A percentile compares a stretch with the other conserved stretches of the same genome.
These are phyloP conservation scores for Drosophila lacicola DNA, from an alignment of 2,888 invertebrate species.

Conservation along the genomic window DNA sequence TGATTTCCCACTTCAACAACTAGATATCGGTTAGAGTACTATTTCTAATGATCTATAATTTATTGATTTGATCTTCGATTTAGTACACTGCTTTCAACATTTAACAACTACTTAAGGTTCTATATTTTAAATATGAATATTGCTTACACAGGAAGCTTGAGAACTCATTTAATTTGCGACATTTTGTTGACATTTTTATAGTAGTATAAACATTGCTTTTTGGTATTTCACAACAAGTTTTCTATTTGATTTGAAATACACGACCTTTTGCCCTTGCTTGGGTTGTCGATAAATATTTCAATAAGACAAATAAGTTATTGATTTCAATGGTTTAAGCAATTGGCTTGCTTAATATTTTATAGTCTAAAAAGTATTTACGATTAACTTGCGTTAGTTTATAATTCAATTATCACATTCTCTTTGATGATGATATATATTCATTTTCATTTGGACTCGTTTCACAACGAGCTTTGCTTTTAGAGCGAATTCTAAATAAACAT, in stretches of 20 bases:
- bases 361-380: slow-evolving; percentile 47
- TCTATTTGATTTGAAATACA: slow-evolving; percentile 12
- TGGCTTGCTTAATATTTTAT: slow-evolving; percentile 29
- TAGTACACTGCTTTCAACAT: slow-evolving; percentile 42
- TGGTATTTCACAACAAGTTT: slow-evolving; percentile 20
- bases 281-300: slow-evolving; percentile 16
- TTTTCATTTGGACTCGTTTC: slow-evolving; percentile 55
- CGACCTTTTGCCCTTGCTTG: slow-evolving; percentile 7
- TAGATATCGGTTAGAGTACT: slow-evolving; percentile 51
- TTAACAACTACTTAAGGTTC: slow-evolving; percentile 53
- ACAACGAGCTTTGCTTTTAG: slow-evolving; percentile 51
- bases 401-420: slow-evolving; percentile 81
- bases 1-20: slow-evolving; percentile 50
- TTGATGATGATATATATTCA: slow-evolving; percentile 76
- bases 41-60: slow-evolving; percentile 46
- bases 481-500: slow-evolving; percentile 27
- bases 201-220: slow-evolving; percentile 57
- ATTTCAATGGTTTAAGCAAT: slow-evolving; percentile 21
- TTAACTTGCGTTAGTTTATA: slow-evolving; percentile 77
- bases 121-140: slow-evolving; percentile 44
- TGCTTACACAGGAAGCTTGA: slow-evolving; percentile 50
- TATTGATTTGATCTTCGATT: slow-evolving; percentile 41
- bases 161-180: slow-evolving; percentile 10
- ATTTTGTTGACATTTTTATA: not conserved
- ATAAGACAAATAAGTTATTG: slow-evolving; percentile 33